phyloP scores from a whole-genome alignment of 92 coral and sea anemone species.

The Siderastrea radians region DNA sequence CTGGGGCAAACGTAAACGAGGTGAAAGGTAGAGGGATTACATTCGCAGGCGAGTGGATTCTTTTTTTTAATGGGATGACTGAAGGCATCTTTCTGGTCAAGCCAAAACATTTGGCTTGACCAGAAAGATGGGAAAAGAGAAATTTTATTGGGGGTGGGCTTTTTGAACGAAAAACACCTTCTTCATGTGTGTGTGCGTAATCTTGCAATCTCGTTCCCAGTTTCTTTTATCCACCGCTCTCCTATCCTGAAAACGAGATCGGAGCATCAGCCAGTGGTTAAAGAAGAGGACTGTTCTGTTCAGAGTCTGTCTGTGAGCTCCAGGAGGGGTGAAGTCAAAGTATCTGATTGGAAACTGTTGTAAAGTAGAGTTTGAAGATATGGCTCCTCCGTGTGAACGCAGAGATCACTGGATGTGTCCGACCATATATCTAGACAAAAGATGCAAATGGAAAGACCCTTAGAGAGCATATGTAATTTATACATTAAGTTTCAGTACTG shows the following conservation, averaged over 20 bases:
- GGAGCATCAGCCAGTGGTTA: background rate
- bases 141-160: no score
- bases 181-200: no score
- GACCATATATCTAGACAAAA: constrained; percentile 44
- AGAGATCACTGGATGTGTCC: constrained; percentile 45
- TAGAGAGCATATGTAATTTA: background rate
- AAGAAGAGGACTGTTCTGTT: background rate
- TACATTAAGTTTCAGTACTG: background rate
- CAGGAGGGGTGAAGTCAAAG: constrained; percentile 70
- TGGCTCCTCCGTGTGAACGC: constrained; percentile 90
- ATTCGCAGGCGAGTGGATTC: no score
- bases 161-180: no score
- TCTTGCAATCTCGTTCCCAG: background rate
- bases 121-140: no score
- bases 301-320: constrained; percentile 75
- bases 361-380: constrained; percentile 81
- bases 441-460: background rate
- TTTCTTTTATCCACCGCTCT: background rate
- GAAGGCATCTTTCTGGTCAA: no score
- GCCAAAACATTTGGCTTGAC: no score
- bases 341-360: constrained; percentile 62
- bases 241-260: background rate
- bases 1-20: no score
- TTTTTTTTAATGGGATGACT: no score
- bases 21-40: no score